Evolutionary conservation across 2,113 vertebrate species (phyloP).

Genomic region (Poeciliopsis turrubarensis): DNA sequence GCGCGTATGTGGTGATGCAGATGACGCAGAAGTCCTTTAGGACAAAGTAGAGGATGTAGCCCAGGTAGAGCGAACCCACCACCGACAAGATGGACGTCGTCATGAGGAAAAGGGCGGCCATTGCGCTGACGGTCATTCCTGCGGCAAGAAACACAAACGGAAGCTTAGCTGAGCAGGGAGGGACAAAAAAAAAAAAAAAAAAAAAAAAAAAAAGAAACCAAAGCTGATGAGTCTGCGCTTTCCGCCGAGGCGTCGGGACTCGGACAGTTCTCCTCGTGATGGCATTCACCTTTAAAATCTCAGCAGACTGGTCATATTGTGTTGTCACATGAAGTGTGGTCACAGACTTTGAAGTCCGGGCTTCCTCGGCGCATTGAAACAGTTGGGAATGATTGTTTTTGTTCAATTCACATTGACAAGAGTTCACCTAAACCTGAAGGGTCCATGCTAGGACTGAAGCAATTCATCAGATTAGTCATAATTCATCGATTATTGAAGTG

Average conservation of each 20-base stretch:
- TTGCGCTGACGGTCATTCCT: constrained; percentile 98
- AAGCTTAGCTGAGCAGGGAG: constrained; percentile 32
- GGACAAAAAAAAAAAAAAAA: constrained; percentile 4
- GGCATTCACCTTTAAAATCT: constrained; percentile 11
- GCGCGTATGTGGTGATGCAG: constrained; percentile 91
- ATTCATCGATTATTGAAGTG: no score
- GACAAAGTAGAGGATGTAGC: constrained; percentile 99
- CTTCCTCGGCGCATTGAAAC: background rate
- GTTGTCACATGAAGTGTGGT: constrained; percentile 45
- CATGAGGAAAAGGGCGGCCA: constrained; percentile 97
- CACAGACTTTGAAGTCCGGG: constrained; percentile 8
- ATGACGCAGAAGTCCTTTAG: constrained; percentile 98
- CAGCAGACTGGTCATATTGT: constrained; percentile 21
- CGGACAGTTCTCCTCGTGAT: constrained; percentile 46
- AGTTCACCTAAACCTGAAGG: background rate
- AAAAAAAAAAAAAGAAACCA: constrained; percentile 19
- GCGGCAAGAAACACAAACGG: constrained; percentile 66
- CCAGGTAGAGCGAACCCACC: constrained; percentile 94
- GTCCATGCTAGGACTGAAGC: no score
- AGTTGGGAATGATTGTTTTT: background rate
- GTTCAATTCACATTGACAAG: no score
- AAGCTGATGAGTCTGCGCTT: constrained; percentile 42
- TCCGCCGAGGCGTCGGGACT: constrained; percentile 1
- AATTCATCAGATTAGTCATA: no score
- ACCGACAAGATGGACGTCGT: constrained; percentile 95